These are phyloP conservation scores for Australoheros facetus DNA, from an alignment of 2,797 vertebrate species.

Conservation along the genomic window DNA sequence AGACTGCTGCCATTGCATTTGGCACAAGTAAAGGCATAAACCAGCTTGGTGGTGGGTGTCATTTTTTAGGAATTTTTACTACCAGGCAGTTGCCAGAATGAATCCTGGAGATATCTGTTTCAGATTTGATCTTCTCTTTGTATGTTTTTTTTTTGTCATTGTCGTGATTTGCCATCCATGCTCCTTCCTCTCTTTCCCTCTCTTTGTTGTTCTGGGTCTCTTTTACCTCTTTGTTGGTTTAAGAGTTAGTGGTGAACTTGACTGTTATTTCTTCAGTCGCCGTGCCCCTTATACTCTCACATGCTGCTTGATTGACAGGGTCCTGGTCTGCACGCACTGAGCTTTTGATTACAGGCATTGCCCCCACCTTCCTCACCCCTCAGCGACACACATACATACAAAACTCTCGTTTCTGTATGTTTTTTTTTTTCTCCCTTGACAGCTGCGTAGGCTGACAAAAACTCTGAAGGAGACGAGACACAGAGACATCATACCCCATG, in stretches of 20 bases:
- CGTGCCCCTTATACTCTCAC: constrained; percentile 69
- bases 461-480: constrained; percentile 65
- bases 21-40: constrained; percentile 64
- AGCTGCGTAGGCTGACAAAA: constrained; percentile 76
- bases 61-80: constrained; percentile 68
- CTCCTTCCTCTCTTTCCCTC: background rate
- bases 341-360: constrained; percentile 81
- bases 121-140: constrained; percentile 47
- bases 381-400: constrained; percentile 54
- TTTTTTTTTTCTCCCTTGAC: constrained; percentile 69
- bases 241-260: constrained; percentile 84
- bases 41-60: constrained; percentile 80
- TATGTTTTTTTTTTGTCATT: constrained; percentile 24
- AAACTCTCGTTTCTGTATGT: constrained; percentile 65
- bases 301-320: constrained; percentile 84
- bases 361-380: constrained; percentile 61
- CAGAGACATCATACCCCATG: constrained; percentile 64
- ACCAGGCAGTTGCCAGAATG: constrained; percentile 60
- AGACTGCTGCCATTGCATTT: constrained; percentile 71
- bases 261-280: constrained; percentile 72
- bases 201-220: constrained; percentile 29
- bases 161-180: constrained; percentile 25
- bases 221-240: constrained; percentile 59
- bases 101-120: constrained; percentile 57
- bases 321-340: constrained; percentile 81